Evolutionary conservation across 2,797 vertebrate species (phyloP).

Genomic region (Acipenser oxyrinchus): DNA sequence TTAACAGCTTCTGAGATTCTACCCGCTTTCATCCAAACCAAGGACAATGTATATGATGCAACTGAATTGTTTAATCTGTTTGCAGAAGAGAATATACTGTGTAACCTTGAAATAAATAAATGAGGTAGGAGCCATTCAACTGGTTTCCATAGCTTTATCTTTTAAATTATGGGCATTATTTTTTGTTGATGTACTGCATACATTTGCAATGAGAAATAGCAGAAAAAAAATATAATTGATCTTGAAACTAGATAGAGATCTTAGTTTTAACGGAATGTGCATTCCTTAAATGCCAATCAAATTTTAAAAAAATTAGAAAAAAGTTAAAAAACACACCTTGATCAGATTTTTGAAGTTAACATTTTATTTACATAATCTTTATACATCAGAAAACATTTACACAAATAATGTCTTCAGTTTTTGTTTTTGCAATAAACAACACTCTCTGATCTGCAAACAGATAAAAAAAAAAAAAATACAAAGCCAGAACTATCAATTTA

Average conservation of each 20-base stretch:
- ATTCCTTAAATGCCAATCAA: background rate
- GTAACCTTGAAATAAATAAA: background rate
- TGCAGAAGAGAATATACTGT: constrained; percentile 59
- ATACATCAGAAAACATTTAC: constrained; percentile 67
- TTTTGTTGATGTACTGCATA: too few species aligned
- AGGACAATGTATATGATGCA: background rate
- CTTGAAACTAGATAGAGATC: constrained; percentile 9
- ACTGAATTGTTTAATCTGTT: constrained; percentile 51
- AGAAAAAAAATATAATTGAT: background rate
- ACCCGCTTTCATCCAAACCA: background rate
- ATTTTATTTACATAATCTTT: constrained; percentile 82
- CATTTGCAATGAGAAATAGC: too few species aligned
- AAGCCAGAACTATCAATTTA: constrained; percentile 42
- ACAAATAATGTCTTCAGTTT: constrained; percentile 45
- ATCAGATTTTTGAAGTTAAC: constrained; percentile 54
- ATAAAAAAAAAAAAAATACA: constrained; percentile 52
- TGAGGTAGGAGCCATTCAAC: too few species aligned
- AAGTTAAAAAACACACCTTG: constrained; percentile 50
- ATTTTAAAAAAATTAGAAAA: background rate
- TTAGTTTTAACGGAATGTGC: background rate
- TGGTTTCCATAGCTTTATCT: too few species aligned
- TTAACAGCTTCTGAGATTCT: too few species aligned
- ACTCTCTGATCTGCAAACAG: constrained; percentile 98
- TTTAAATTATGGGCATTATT: too few species aligned
- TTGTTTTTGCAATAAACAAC: constrained; percentile 37